Evolutionary conservation across 1,140 invertebrate genomes (phyloP).

Genomic region (Ooceraea biroi): DNA sequence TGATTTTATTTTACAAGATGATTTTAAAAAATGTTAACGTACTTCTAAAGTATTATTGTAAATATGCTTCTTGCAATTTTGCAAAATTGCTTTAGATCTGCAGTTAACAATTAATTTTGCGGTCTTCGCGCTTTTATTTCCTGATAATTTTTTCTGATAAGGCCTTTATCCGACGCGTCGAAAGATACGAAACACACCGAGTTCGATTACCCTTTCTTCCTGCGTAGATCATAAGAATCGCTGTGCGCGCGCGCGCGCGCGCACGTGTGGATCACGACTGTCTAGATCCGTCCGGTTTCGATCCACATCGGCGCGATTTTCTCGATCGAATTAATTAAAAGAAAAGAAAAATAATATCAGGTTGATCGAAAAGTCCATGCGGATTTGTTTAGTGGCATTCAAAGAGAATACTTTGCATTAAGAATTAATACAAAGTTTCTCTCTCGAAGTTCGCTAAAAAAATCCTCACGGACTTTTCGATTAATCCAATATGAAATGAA

Average conservation of each 20-base stretch:
- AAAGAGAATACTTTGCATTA: too few relatives aligned
- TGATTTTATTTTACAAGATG: too few relatives aligned
- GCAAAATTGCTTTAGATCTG: neutral
- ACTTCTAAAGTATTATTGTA: too few relatives aligned
- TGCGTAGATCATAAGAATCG: slow-evolving; percentile 27
- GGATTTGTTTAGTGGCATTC: too few relatives aligned
- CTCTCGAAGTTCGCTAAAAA: too few relatives aligned
- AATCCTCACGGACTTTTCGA: too few relatives aligned
- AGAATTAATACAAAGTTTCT: too few relatives aligned
- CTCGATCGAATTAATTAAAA: neutral
- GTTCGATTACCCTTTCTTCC: slow-evolving; percentile 50
- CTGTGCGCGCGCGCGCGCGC: slow-evolving; percentile 2
- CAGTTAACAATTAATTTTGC: slow-evolving; percentile 5
- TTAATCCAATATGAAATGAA: too few relatives aligned
- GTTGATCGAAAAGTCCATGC: too few relatives aligned
- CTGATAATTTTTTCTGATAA: neutral
- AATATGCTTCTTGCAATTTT: too few relatives aligned
- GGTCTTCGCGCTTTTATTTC: neutral
- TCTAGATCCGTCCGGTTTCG: neutral
- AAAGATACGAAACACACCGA: slow-evolving; percentile 39
- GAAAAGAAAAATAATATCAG: neutral
- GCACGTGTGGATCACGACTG: slow-evolving; percentile 31
- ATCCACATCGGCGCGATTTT: slow-evolving; percentile 36
- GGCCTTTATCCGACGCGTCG: slow-evolving; percentile 10
- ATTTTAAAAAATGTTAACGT: too few relatives aligned